Evolutionary conservation across 2,888 invertebrate genomes (phyloP), one percentile per base, ranked within the genome.

Genomic region (Drosophila mulleri): DNA sequence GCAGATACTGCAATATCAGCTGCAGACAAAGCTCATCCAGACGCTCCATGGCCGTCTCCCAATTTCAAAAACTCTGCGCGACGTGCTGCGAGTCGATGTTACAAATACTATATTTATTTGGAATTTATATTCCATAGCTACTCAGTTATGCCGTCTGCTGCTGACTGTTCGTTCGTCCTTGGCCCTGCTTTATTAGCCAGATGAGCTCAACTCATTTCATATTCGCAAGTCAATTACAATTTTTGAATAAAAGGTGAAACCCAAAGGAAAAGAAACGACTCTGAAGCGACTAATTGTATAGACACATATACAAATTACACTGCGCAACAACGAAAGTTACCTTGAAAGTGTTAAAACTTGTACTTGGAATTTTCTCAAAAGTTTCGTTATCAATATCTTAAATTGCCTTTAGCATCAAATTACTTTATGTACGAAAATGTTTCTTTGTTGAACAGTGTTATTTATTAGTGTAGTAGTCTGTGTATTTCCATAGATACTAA

Each of bases 21-120:
- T 41, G 50, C 73, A 85, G 77, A 56, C 89, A 81, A 37, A 87
- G 70, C 57, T 85, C 84, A 35, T 87, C 89, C 64, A 85, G 62
- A 29, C 48, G 73, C 68, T 85, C 87, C 89, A 85, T 82, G 62
- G 48, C 44, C 37, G 37, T 47, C 23, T 35, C 47, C 44, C 58
- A n/a, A 23, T 26, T 47, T 41, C 16, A n/a, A 37, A 42, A 20
- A 8, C 23, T 18, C 16, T 53, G 41, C 26, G 26, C 26, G 6
- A 7, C 26, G 7, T 26, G 26, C 42, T n/a, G 35, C 4, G 37
- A 47, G 39, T 18, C n/a, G 39, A 42, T 29, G 44, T 56, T 39
- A 6, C 39, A 45, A 48, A 54, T 39, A 61, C 35, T 42, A n/a
- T 11, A n/a, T 8, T 41, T n/a, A 4, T 14, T 20, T 32, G n/a